Percentiles rank a stretch among this genome's conserved stretches.
Evolutionary conservation across 2,888 invertebrate species (phyloP).

Genomic region (Temnothorax unifasciatus): DNA sequence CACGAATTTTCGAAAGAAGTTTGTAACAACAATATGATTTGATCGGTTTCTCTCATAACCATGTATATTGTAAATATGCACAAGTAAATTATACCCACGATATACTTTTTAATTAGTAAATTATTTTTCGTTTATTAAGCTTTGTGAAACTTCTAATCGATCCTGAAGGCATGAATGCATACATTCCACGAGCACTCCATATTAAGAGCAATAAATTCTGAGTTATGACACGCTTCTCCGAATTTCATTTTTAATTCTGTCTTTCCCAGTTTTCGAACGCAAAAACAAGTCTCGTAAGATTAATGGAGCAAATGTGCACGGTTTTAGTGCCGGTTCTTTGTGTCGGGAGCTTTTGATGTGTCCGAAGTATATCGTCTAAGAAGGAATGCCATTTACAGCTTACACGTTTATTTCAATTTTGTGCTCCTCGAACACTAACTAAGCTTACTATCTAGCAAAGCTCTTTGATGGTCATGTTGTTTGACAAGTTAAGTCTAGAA

Average conservation of each 20-base stretch:
- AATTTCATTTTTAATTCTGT: background rate
- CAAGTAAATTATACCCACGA: background rate
- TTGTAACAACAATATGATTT: background rate
- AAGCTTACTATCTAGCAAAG: background rate
- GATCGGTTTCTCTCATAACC: background rate
- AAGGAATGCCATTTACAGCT: constrained; percentile 12
- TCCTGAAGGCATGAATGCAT: no score
- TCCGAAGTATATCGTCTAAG: background rate
- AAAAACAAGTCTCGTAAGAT: constrained; percentile 1
- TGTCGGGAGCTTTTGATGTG: background rate
- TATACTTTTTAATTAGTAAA: background rate
- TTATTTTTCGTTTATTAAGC: background rate
- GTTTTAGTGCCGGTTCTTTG: background rate
- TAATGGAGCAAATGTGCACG: background rate
- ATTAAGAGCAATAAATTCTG: background rate
- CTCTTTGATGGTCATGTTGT: constrained; percentile 25
- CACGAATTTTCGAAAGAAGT: background rate
- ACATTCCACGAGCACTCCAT: background rate
- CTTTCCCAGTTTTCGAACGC: background rate
- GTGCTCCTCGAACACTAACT: background rate
- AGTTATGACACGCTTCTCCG: background rate
- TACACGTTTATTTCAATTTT: constrained; percentile 23
- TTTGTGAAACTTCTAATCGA: background rate
- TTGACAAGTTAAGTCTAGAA: constrained; percentile 9
- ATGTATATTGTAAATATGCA: background rate